Evolutionary conservation across 2,888 invertebrate species (phyloP), one percentile per base, ranked within the genome.

Genomic region (Parnassius apollo): DNA sequence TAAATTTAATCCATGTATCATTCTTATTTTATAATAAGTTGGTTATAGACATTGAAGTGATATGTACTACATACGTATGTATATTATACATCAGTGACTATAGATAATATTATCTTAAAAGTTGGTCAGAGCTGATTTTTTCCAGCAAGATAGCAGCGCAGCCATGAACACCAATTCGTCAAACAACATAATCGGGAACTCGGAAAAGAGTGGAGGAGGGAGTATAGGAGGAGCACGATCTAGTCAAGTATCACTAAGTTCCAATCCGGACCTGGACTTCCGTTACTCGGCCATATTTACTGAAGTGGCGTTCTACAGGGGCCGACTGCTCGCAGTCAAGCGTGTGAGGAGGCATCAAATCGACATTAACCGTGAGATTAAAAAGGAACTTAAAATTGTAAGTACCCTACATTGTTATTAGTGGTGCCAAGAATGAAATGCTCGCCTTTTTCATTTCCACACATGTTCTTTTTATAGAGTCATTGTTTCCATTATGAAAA

Each of bases 251-350:
- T 98, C 98, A 1, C 92, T 98, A 66, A 97, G 96, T 77, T 98
- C 98, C n/a, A 97, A 97, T 85, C 96, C 96, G 0, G 97, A 98
- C 81, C 94, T 96, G 4, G 98, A 98, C 86, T 96, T 96, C 80
- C 94, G 97, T 42, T 97, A 97, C 82, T 96, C 97, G 0, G 96
- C 96, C 70, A 96, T 98, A 74, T 98, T 96, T 85, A 97, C 98
- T 0, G 96, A 96, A 76, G 96, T 98, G 51, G 98, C 97, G 9
- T 93, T 97, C 67, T 98, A 97, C 86, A 95, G 96, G 75, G 97
- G 97, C 0, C 93, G 97, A 60, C 93, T 98, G 62, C 95, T 98
- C 65, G 96, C 98, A 9, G 94, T 98, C 59, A 97, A 98, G 77
- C 95, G 95, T 68, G 95, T 98, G 13, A 93, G 95, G 68, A 96